phyloP scores from a whole-genome alignment of 2,888 invertebrate species.

The Xestia rhomboidea region DNA sequence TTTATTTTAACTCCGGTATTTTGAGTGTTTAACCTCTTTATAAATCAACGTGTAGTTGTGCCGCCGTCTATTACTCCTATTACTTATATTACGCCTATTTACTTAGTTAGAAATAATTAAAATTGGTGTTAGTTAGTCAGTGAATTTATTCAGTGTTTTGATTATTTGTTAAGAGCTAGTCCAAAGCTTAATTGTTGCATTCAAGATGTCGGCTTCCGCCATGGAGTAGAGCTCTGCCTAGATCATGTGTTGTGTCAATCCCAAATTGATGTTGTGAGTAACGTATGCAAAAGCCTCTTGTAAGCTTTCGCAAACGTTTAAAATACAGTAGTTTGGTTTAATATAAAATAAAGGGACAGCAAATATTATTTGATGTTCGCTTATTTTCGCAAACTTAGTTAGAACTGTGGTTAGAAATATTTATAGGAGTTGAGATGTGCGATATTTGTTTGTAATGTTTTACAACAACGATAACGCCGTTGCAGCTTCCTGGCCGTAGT shows the following conservation, averaged over 20 bases:
- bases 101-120: conserved; percentile 5
- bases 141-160: conserved; percentile 10
- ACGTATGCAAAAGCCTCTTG: conserved; percentile 40
- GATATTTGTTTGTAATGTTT: conserved; percentile 12
- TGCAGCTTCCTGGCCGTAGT: conserved; percentile 24
- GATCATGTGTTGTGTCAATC: conserved; percentile 18
- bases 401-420: background rate
- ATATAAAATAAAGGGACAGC: conserved; percentile 38
- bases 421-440: conserved; percentile 18
- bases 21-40: background rate
- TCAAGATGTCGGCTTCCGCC: conserved; percentile 1
- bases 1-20: background rate
- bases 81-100: background rate
- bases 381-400: conserved; percentile 39
- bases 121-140: conserved; percentile 12
- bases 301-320: conserved; percentile 33
- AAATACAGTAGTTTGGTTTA: conserved; percentile 10
- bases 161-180: conserved; percentile 13
- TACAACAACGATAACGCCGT: conserved; percentile 24
- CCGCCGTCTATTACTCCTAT: too few species aligned
- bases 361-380: conserved; percentile 33
- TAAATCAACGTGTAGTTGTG: conserved; percentile 2
- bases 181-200: conserved; percentile 14
- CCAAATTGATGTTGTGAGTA: conserved; percentile 27
- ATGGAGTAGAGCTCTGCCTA: conserved; percentile 19